These are phyloP conservation scores for Caenorhabditis panamensis DNA, from an alignment of 2,888 invertebrate species.

Conservation along the genomic window DNA sequence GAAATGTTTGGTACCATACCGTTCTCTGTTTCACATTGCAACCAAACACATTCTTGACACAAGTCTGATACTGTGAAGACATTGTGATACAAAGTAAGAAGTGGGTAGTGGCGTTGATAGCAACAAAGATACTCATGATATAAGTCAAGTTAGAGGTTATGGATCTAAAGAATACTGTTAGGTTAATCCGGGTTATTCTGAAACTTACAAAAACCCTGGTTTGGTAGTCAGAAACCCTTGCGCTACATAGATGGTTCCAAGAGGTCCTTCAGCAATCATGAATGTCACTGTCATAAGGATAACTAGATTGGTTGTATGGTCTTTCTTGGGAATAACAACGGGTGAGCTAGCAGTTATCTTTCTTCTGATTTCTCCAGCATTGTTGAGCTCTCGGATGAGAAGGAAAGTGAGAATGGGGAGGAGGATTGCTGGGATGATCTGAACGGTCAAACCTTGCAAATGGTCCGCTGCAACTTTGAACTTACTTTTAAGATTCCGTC, in stretches of 20 bases:
- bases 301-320: constrained; percentile 22
- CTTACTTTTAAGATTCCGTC: constrained; percentile 32
- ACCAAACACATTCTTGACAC: neutral
- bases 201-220: constrained; percentile 7
- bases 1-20: neutral
- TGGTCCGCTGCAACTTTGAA: neutral
- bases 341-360: constrained; percentile 3
- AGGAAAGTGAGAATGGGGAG: constrained; percentile 15
- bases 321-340: constrained; percentile 9
- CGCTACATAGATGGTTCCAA: constrained; percentile 14
- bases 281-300: constrained; percentile 37
- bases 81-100: constrained; percentile 23
- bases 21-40: neutral
- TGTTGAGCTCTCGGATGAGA: constrained; percentile 1
- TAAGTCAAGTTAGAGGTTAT: neutral
- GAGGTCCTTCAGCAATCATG: constrained; percentile 28
- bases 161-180: neutral
- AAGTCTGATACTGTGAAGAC: constrained; percentile 7
- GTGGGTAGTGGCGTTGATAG: constrained; percentile 24
- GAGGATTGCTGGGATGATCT: constrained; percentile 24
- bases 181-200: neutral
- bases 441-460: neutral
- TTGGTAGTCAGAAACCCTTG: constrained; percentile 10
- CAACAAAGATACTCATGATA: constrained; percentile 1
- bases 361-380: neutral